Evolutionary conservation across 1,140 invertebrate species (phyloP).

Genomic region (Drosophila parvula): DNA sequence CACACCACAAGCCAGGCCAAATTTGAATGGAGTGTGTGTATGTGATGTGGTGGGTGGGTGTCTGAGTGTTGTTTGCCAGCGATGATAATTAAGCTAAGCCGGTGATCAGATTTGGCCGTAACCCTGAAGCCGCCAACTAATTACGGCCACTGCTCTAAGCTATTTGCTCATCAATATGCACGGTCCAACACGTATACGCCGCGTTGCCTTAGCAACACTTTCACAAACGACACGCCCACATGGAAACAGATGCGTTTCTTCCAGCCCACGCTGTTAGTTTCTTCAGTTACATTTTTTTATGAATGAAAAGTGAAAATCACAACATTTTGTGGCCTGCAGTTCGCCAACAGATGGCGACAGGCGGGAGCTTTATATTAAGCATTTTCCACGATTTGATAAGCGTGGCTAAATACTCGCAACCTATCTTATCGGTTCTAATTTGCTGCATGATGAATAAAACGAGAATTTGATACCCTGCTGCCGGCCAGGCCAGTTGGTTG

Average conservation of each 20-base stretch:
- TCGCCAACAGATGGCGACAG: conserved; percentile 41
- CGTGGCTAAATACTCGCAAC: conserved; percentile 37
- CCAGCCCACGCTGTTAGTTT: conserved; percentile 30
- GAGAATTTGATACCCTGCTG: conserved; percentile 44
- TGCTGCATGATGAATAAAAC: conserved; percentile 61
- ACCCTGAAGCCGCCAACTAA: conserved; percentile 61
- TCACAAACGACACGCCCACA: conserved; percentile 57
- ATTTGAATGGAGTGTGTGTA: conserved; percentile 36
- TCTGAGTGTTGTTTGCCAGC: conserved; percentile 7
- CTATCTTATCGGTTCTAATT: conserved; percentile 71
- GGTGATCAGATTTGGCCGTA: conserved; percentile 59
- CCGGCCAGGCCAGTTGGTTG: conserved; percentile 37
- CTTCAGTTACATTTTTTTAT: conserved; percentile 22
- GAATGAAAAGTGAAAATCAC: conserved; percentile 69
- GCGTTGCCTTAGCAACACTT: conserved; percentile 49
- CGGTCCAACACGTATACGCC: conserved; percentile 61
- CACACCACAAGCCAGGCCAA: conserved; percentile 30
- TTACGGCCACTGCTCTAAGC: conserved; percentile 42
- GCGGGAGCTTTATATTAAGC: conserved; percentile 8
- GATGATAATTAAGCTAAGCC: conserved; percentile 69
- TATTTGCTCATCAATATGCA: conserved; percentile 70
- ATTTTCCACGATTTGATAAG: conserved; percentile 51
- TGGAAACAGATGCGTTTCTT: conserved; percentile 9
- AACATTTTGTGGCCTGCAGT: conserved; percentile 5
- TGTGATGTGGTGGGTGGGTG: conserved; percentile 19